Evolutionary conservation across 2,888 invertebrate genomes (phyloP), one percentile per base, ranked within the genome.

Genomic region (Caenorhabditis sp.): DNA sequence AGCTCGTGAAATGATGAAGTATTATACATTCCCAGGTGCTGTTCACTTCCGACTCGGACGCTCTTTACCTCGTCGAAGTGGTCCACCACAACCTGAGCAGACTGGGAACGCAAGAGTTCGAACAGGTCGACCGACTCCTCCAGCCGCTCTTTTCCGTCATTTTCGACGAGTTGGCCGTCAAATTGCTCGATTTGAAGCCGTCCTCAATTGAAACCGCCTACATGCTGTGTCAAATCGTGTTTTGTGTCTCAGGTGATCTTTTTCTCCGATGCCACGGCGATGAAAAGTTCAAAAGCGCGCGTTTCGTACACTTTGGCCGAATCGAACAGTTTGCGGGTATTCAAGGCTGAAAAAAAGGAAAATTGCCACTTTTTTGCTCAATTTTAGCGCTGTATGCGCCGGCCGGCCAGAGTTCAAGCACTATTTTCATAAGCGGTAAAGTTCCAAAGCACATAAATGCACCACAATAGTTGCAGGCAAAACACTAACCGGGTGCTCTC

Each of bases 191-290:
- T 15, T 17, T 58, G 26, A 41, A 68, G 11, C 45, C 53, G 45
- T 17, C 24, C 7, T 15, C 8, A 13, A 35, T 43, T 24, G 68
- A 68, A 48, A 20, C 17, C 4, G 58, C 43, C 1, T 68, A 52
- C 26, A 41, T 68, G 52, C 24, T 58, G 15, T 58, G 58, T 41
- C 58, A 68, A n/a, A 50, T 68, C 22, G 52, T 68, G 8, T 68
- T 58, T 58, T 24, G 50, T 43, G 58, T 68, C 1, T 50, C 52
- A 32, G 68, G 68, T 68, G 35, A 56, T n/a, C n/a, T n/a, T n/a
- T n/a, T n/a, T n/a, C n/a, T n/a, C n/a, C n/a, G n/a, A n/a, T n/a
- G n/a, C n/a, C n/a, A n/a, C n/a, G n/a, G n/a, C n/a, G n/a, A n/a
- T n/a, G n/a, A n/a, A n/a, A n/a, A n/a, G n/a, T n/a, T n/a, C n/a